Percentiles rank a stretch among this genome's conserved stretches.
Evolutionary conservation across 1,140 invertebrate genomes (phyloP).

Genomic region (Tetragnatha versicolor): DNA sequence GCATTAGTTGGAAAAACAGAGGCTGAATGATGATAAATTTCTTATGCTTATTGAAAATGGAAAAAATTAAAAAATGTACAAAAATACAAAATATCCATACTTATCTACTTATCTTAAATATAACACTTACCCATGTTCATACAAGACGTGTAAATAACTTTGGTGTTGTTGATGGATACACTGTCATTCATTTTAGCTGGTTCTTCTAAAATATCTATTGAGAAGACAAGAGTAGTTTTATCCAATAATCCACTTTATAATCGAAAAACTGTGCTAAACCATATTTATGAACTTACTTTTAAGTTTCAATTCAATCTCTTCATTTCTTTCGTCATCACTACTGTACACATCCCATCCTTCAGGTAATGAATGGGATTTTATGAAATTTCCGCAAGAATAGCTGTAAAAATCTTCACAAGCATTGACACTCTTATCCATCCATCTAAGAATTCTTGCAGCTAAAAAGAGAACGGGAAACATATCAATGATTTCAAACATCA

Average conservation of each 20-base stretch:
- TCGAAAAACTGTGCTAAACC: neutral
- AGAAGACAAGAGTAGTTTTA: no score
- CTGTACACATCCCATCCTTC: conserved; percentile 1
- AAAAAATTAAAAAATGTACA: neutral
- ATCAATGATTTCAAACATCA: no score
- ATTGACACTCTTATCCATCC: conserved; percentile 59
- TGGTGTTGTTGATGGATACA: conserved; percentile 6
- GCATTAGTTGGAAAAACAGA: neutral
- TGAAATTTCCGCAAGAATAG: conserved; percentile 67
- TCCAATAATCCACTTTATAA: neutral
- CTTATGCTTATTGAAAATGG: neutral
- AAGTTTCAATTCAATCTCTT: conserved; percentile 18
- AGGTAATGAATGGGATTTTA: neutral
- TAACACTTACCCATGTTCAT: conserved; percentile 25
- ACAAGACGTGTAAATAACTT: conserved; percentile 15
- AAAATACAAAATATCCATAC: neutral
- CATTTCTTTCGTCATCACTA: neutral
- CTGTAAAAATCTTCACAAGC: conserved; percentile 69
- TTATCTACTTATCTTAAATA: neutral
- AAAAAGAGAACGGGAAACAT: no score
- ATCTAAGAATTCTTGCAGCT: conserved; percentile 19
- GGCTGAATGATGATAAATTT: neutral
- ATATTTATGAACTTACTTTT: conserved; percentile 6
- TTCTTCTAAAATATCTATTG: conserved; percentile 29
- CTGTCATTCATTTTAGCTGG: conserved; percentile 13